Conservation (phyloP, 2,888 invertebrate genomes). For the Elysia crispata region DNA sequence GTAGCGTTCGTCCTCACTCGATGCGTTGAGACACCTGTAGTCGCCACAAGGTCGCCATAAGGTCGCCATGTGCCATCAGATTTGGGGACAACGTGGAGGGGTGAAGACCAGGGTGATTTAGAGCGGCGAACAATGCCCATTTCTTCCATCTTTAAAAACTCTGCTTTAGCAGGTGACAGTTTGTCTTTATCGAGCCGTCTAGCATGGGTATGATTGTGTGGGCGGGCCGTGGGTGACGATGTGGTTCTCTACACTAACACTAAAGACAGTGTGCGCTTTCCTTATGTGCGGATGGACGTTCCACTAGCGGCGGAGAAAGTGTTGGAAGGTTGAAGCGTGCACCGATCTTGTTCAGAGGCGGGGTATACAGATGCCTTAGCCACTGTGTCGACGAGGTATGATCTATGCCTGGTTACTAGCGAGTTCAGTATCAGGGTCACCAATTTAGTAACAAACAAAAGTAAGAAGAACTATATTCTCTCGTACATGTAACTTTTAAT, state of each 20-base stretch:
- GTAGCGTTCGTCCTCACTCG: slow-evolving; percentile 46
- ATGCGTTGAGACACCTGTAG: slow-evolving; percentile 42
- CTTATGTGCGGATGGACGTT: no score
- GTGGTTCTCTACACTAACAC: slow-evolving; percentile 39
- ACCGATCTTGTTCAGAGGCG: no score
- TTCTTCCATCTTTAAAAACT: slow-evolving; percentile 53
- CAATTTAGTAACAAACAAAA: no score
- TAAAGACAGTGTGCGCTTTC: no score
- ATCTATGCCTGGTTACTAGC: no score
- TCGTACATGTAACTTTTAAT: no score
- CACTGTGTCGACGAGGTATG: no score
- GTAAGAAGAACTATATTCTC: no score
- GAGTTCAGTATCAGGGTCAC: no score
- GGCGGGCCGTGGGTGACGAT: slow-evolving; percentile 66
- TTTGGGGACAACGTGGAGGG: slow-evolving; percentile 69
- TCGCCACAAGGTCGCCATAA: slow-evolving; percentile 41
- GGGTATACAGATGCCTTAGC: no score
- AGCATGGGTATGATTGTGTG: slow-evolving; percentile 58
- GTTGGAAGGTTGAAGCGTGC: no score
- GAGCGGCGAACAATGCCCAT: slow-evolving; percentile 77
- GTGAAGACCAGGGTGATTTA: slow-evolving; percentile 71
- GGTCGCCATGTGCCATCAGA: slow-evolving; percentile 63
- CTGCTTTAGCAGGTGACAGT: slow-evolving; percentile 64
- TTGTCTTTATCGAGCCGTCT: slow-evolving; percentile 71
- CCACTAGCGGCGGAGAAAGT: no score